Evolutionary conservation across 2,797 vertebrate genomes (phyloP).

Genomic region (Poliocrania exsul): DNA sequence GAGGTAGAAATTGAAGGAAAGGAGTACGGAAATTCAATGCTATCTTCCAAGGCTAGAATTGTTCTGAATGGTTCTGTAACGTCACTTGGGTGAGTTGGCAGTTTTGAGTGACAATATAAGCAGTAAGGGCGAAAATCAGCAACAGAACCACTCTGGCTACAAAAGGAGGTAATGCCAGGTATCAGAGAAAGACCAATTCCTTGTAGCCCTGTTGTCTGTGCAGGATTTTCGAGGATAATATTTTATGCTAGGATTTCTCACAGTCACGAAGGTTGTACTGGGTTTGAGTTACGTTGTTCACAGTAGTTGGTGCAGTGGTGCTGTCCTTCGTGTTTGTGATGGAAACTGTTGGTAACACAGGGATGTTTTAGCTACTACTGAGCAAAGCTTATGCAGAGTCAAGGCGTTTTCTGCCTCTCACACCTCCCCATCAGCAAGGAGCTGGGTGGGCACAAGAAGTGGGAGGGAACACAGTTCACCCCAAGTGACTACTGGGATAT

Average conservation of each 20-base stretch:
- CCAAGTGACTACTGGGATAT: background rate
- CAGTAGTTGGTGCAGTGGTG: background rate
- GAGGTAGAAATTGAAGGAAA: background rate
- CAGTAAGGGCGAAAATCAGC: background rate
- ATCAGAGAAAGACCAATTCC: background rate
- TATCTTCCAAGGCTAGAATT: rapidly evolving
- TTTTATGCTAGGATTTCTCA: background rate
- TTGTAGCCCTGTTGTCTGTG: background rate
- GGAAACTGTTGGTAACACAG: rapidly evolving
- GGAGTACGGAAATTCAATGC: background rate
- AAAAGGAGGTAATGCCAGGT: background rate
- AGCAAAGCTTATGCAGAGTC: background rate
- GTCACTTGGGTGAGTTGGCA: background rate
- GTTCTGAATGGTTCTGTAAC: background rate
- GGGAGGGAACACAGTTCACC: background rate
- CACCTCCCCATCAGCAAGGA: rapidly evolving
- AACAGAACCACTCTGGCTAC: rapidly evolving
- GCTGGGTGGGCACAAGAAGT: background rate
- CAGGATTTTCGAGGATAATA: background rate
- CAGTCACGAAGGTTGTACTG: background rate
- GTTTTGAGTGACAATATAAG: background rate
- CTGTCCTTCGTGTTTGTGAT: background rate
- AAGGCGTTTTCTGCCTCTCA: background rate
- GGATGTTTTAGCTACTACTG: rapidly evolving
- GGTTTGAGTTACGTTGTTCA: background rate